Conservation (phyloP, 2,888 invertebrate species). For the Allacma fusca region DNA sequence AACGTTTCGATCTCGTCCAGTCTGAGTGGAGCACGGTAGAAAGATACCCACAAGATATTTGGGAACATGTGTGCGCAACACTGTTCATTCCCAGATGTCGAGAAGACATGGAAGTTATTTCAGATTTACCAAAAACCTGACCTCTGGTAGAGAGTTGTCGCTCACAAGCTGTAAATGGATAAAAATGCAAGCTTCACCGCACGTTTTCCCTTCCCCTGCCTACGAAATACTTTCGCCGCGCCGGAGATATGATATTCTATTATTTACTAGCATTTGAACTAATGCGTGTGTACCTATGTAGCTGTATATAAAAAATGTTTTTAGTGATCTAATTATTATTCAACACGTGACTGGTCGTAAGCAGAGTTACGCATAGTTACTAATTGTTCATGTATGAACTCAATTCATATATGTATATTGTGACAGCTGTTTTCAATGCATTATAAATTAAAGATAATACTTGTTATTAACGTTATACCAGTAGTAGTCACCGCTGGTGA, state of each 20-base stretch:
- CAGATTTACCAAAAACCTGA: conserved; percentile 53
- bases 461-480: not conserved
- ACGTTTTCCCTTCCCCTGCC: too few species aligned
- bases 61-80: conserved; percentile 76
- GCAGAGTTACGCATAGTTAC: too few species aligned
- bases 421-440: not conserved
- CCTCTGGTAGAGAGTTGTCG: not conserved
- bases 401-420: not conserved
- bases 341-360: too few species aligned
- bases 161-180: not conserved
- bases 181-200: not conserved
- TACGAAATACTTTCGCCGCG: too few species aligned
- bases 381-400: not conserved
- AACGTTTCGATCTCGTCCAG: conserved; percentile 72
- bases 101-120: conserved; percentile 67
- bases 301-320: too few species aligned
- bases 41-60: conserved; percentile 73
- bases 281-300: too few species aligned
- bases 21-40: conserved; percentile 72
- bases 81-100: conserved; percentile 73
- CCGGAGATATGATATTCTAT: too few species aligned
- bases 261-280: too few species aligned
- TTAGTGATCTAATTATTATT: too few species aligned
- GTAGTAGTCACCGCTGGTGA: too few species aligned
- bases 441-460: not conserved